Evolutionary conservation across 2,888 invertebrate genomes (phyloP).

Genomic region (Mystacides longicornis): DNA sequence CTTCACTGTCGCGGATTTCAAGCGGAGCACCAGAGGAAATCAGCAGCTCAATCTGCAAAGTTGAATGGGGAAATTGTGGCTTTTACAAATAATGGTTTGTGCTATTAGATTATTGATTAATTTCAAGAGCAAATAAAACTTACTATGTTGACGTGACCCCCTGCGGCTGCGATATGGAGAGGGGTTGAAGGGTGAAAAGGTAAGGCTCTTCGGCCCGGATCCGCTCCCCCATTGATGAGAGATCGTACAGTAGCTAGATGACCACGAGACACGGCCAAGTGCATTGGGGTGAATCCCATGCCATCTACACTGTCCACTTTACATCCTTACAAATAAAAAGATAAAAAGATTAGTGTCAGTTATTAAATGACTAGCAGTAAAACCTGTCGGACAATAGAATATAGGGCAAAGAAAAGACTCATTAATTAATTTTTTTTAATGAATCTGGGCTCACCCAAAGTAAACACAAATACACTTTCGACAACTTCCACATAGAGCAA

Average conservation of each 20-base stretch:
- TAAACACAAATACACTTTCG: too few species aligned
- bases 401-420: too few species aligned
- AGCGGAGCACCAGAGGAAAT: conserved; percentile 49
- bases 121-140: conserved; percentile 23
- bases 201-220: conserved; percentile 53
- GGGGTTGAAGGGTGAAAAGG: conserved; percentile 50
- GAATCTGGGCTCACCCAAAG: too few species aligned
- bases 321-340: too few species aligned
- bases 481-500: too few species aligned
- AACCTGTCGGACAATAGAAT: too few species aligned
- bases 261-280: conserved; percentile 56
- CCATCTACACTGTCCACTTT: conserved; percentile 58
- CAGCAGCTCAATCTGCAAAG: conserved; percentile 44
- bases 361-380: not conserved
- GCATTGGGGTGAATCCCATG: conserved; percentile 60
- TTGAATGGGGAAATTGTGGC: too few species aligned
- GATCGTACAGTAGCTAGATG: conserved; percentile 50
- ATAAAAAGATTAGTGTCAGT: not conserved
- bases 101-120: not conserved
- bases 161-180: conserved; percentile 55
- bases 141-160: conserved; percentile 49
- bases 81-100: not conserved
- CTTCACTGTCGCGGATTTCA: conserved; percentile 53
- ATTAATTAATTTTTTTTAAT: too few species aligned
- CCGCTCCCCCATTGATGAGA: conserved; percentile 49